These are phyloP conservation scores for Rhopalosiphum padi DNA, from an alignment of 1,140 invertebrate genomes.

Conservation along the genomic window DNA sequence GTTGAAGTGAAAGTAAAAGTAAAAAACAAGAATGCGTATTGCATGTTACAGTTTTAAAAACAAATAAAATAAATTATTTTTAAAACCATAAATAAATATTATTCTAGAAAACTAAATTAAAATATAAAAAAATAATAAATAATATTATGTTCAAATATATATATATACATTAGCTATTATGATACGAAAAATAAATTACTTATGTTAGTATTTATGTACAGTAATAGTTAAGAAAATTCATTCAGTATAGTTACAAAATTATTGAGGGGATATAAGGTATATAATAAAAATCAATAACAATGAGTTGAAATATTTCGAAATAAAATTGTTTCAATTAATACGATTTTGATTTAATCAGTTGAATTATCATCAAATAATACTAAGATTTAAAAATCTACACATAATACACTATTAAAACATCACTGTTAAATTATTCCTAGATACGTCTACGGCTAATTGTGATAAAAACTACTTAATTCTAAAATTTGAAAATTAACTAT, in stretches of 20 bases:
- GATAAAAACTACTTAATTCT: not conserved
- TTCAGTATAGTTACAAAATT: not conserved
- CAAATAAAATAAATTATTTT: not conserved
- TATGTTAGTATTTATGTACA: slow-evolving; percentile 17
- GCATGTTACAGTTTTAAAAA: not conserved
- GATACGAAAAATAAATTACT: not conserved
- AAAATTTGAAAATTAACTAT: not conserved
- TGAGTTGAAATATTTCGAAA: not conserved
- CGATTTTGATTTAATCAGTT: not conserved
- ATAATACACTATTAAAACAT: not conserved
- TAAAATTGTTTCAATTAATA: not conserved
- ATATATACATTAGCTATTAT: not conserved
- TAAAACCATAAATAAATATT: not conserved
- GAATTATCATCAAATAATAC: not conserved
- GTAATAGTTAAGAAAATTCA: not conserved
- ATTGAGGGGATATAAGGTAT: not conserved
- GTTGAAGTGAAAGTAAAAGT: not conserved
- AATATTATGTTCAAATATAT: not conserved
- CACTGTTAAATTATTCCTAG: not conserved
- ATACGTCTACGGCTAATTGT: not conserved
- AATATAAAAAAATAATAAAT: not conserved
- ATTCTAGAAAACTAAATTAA: not conserved
- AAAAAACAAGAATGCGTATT: not conserved
- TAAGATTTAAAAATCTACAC: too few species aligned
- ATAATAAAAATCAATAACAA: not conserved